A percentile compares a stretch with the other conserved stretches of the same genome.
phyloP scores from a whole-genome alignment of 2,888 invertebrate genomes.

The Sepioteuthis lessoniana region DNA sequence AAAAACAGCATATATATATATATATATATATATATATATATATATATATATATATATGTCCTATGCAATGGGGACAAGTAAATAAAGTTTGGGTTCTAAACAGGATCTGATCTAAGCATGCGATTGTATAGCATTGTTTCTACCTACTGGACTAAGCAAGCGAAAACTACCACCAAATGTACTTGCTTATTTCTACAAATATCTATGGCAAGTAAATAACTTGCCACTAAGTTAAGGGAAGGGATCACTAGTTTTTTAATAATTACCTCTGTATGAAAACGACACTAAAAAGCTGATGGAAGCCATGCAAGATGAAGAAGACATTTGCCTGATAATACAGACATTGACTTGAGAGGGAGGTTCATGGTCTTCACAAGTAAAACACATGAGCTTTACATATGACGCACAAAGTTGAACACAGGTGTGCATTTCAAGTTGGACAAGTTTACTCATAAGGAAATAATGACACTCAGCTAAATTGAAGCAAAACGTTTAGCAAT shows the following conservation, averaged over 20 bases:
- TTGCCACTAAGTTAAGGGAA: not conserved
- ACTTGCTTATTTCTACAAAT: not conserved
- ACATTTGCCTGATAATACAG: not conserved
- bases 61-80: not conserved
- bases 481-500: not conserved
- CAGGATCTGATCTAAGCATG: not conserved
- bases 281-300: not conserved
- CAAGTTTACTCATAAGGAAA: not conserved
- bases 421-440: not conserved
- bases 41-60: not conserved
- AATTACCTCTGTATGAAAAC: not conserved
- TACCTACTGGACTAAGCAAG: not conserved
- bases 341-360: not conserved
- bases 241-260: not conserved
- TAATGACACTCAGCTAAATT: not conserved
- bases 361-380: not conserved
- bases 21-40: too few relatives aligned
- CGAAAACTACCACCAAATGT: not conserved
- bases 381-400: not conserved
- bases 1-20: not conserved
- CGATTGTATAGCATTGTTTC: not conserved
- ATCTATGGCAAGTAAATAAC: not conserved
- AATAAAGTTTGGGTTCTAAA: not conserved
- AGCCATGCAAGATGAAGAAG: not conserved
- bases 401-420: not conserved